Evolutionary conservation across 2,113 vertebrate species (phyloP).

Genomic region (Gnathonemus longibarbis): DNA sequence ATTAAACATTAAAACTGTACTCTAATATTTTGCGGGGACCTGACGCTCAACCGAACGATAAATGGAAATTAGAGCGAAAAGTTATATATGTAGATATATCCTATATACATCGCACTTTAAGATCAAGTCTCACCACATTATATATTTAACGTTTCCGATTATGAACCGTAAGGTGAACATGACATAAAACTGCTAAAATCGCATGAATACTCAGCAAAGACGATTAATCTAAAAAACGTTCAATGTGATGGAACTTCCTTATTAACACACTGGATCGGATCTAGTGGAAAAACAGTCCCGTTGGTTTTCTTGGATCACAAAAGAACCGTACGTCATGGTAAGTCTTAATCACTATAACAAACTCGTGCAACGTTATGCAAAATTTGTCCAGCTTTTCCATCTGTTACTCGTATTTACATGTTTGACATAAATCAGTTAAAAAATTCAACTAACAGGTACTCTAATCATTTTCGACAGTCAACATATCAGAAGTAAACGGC

Average conservation of each 20-base stretch:
- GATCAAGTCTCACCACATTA: background rate
- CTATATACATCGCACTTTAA: background rate
- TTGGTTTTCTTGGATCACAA: background rate
- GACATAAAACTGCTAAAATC: background rate
- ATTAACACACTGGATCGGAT: background rate
- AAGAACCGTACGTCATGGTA: background rate
- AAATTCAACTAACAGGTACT: background rate
- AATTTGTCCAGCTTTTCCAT: background rate
- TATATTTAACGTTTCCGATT: background rate
- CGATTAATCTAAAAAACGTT: background rate
- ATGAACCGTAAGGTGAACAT: background rate
- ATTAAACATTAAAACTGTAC: background rate
- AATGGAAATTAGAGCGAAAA: background rate
- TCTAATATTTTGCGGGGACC: background rate
- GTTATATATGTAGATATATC: background rate
- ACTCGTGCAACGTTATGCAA: background rate
- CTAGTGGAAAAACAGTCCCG: background rate
- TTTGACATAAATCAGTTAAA: background rate
- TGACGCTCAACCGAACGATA: background rate
- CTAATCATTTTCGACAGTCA: background rate
- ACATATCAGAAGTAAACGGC: background rate
- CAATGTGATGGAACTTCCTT: background rate
- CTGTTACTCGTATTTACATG: background rate
- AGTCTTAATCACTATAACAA: background rate
- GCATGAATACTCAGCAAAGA: background rate